Base-by-base conservation (phyloP, 1,140 invertebrate species). In the Homalodisca vitripennis region DNA sequence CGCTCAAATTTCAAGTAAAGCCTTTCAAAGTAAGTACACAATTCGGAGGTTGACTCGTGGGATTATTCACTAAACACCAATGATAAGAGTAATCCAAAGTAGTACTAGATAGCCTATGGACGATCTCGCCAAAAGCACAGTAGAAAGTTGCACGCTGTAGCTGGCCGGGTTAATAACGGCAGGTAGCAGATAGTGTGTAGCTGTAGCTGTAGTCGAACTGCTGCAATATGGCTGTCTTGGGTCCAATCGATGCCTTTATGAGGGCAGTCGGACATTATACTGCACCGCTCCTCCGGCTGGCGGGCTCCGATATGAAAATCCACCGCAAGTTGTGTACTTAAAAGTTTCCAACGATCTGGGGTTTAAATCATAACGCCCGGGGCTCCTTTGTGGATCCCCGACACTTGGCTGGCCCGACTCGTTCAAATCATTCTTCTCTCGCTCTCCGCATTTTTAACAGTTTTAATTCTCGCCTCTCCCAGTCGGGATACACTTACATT, bases 311-410 rank as follows among this genome's bases (percentile, higher is more conserved):
- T 60, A 60, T 60, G 55, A 60, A 60, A 60, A 60, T 60, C 55
- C 55, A 26, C 55, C 55, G 29, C 55, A 60, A 60, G 55, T 60
- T 60, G 55, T 60, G 55, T 60, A 60, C 55, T 60, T 60, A 60
- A 60, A 60, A 60, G 55, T 60, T 60, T 24, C 29, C 55, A 24
- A 60, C 55, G 55, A 27, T 60, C 55, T 60, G 55, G 26, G 26
- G 55, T 26, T 60, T 60, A 60, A 60, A 60, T 60, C 55, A 60
- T 60, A 60, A 60, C 55, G 55, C 55, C 26, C 24, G 55, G 14
- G 55, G 55, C 55, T 26, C 55, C 27, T 60, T 30, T 10, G 13
- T 60, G 24, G 1, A 12, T 41, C 34, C 34, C 34, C 34, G 34
- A 41, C 34, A 6, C 34, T 17, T 17, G 34, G 6, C 22, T 20